Evolutionary conservation across 2,113 vertebrate species (phyloP), one percentile per base, ranked within the genome.

Genomic region (Catharus fuscescens): DNA sequence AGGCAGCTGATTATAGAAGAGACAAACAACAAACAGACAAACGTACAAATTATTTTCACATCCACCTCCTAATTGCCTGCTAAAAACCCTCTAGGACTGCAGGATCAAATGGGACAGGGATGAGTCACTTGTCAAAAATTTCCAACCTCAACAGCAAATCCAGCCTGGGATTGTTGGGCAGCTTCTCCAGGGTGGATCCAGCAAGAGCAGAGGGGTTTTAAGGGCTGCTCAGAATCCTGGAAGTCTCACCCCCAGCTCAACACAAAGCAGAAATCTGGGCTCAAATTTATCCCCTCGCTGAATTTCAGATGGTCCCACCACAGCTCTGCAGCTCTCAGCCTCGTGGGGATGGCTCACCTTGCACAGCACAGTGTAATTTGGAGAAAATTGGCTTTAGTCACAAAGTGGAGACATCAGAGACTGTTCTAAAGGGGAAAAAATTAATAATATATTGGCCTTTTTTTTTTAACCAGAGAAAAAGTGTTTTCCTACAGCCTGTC

Each of bases 31-130:
- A 95, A 95, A 81, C 93, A 95, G 80, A 88, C 95, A 97, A 97
- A 96, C 86, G 4, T 97, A 94, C 95, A 96, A 97, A 97, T 97
- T 97, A 97, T 97, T 96, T 96, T 97, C 91, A 80, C 94, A 97
- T 97, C 91, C 96, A 95, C 96, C 92, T 93, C 95, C 94, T 97
- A 97, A 97, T 97, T 97, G 94, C 96, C 94, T 29, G 78, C 83
- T 96, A 88, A 97, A 96, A 97, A 25, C 91, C 95, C 93, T 95
- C 82, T 94, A 90, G 93, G 96, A 96, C 60, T 87, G 87, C 28
- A 29, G 90, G 95, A 96, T 97, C 97, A 96, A 97, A 95, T 90
- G 90, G 78, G 92, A 92, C 0, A 0, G 47, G 56, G 57, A 66
- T 97, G 96, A 97, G 92, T 95, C 95, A 97, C 69, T 88, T 73